These are phyloP conservation scores for Polyommatus iphigenia DNA, from an alignment of 2,888 invertebrate genomes.

Conservation along the genomic window DNA sequence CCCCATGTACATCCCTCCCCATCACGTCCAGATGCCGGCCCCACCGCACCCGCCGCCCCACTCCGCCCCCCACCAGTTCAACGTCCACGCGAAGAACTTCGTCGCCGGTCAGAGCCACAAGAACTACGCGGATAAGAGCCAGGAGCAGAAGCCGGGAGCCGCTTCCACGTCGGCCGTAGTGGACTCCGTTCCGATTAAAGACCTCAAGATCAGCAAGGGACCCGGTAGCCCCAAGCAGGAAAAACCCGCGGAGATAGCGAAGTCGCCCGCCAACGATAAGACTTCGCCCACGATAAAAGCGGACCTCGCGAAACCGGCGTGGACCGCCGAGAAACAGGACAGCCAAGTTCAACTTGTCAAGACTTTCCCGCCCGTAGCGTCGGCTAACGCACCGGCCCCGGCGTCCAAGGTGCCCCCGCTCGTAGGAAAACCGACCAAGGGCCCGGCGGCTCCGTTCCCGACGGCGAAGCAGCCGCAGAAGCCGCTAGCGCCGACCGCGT, in stretches of 20 bases:
- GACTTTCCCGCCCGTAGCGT: conserved; percentile 56
- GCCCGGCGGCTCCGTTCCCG: conserved; percentile 72
- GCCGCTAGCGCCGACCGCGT: conserved; percentile 68
- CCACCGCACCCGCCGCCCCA: conserved; percentile 61
- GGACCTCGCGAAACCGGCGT: conserved; percentile 61
- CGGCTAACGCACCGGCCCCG: conserved; percentile 50
- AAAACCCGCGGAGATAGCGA: conserved; percentile 50
- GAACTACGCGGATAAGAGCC: conserved; percentile 53
- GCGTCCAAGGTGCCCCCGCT: conserved; percentile 58
- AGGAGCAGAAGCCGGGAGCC: conserved; percentile 54
- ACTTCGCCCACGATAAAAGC: conserved; percentile 53
- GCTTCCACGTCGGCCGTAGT: conserved; percentile 51
- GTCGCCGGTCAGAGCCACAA: conserved; percentile 67
- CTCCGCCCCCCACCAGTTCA: conserved; percentile 68
- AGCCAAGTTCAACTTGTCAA: conserved; percentile 46
- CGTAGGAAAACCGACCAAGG: conserved; percentile 60
- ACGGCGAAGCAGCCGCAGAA: conserved; percentile 67
- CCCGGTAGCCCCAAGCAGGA: conserved; percentile 69
- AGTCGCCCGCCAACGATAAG: conserved; percentile 56
- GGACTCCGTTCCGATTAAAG: conserved; percentile 68
- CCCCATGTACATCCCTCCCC: conserved; percentile 68
- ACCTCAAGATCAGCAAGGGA: conserved; percentile 66
- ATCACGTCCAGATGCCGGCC: conserved; percentile 60
- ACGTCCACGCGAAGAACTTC: conserved; percentile 76
- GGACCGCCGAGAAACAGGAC: conserved; percentile 54